These are phyloP conservation scores for Candidula unifasciata DNA, from an alignment of 2,888 invertebrate genomes.

Conservation along the genomic window DNA sequence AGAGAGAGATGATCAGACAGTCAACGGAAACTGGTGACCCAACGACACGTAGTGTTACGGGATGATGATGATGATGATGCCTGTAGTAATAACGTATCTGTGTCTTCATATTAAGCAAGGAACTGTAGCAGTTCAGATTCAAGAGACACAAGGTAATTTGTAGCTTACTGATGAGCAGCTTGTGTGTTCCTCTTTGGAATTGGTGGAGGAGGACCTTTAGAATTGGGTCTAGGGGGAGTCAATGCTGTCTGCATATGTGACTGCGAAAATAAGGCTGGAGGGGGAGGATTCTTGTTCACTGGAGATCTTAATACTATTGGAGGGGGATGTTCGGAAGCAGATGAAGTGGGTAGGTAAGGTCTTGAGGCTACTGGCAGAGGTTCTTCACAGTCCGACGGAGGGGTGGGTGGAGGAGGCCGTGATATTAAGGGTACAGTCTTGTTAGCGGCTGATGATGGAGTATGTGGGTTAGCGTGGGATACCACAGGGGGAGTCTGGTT, in stretches of 20 bases:
- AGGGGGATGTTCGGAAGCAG: background rate
- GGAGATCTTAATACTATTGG: background rate
- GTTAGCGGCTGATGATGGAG: background rate
- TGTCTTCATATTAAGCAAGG: too few relatives aligned
- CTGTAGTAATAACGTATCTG: too few relatives aligned
- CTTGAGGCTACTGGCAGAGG: background rate
- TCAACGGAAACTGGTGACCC: too few relatives aligned
- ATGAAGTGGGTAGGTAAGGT: background rate
- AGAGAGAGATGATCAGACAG: too few relatives aligned
- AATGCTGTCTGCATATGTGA: background rate
- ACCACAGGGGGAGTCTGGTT: background rate
- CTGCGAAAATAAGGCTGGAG: background rate
- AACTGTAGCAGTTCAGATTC: too few relatives aligned
- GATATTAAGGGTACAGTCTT: background rate
- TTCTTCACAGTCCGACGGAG: background rate
- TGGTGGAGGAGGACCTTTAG: constrained; percentile 16
- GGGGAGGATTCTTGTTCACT: background rate
- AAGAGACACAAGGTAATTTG: background rate
- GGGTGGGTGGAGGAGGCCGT: background rate
- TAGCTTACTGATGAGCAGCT: background rate
- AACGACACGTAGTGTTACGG: too few relatives aligned
- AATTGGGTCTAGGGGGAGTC: background rate
- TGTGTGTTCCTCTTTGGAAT: constrained; percentile 27
- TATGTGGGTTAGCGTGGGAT: background rate
- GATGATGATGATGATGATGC: too few relatives aligned